Base-by-base conservation (phyloP, 2,797 vertebrate genomes). In the Zenarchopterus dispar region DNA sequence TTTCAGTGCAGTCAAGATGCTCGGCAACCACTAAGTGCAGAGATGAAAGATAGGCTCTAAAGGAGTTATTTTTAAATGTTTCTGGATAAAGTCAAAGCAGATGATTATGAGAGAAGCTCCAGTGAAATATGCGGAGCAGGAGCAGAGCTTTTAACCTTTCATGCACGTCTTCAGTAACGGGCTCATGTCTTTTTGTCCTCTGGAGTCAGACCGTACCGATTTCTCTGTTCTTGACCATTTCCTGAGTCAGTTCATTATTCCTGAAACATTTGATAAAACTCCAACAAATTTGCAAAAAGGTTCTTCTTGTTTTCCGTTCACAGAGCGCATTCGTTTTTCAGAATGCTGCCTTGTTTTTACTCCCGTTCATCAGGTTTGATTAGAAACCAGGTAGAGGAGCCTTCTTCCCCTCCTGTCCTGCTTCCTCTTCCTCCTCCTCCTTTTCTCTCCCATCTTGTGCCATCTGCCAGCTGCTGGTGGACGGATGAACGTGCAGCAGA, bases 381-480 rank as follows among this genome's bases (percentile, higher is more conserved):
- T 73, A 75, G 28, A 62, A 67, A 59, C 47, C 36, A 60, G 17
- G 62, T 59, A 70, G 31, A 71, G 50, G 47, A 77, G 64, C 52
- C 70, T 84, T 56, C 78, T 75, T 64, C 57, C 76, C 62, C 53
- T 62, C 58, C 67, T 59, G 45, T 36, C 54, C 36, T 16, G 13
- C 44, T 2, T 69, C 62, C 24, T 45, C 52, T 44, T 47, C 71
- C 5, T 69, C 62, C 28, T 42, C 52, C 49, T 47, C 71, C 28
- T 42, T 26, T 41, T 57, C 13, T 39, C 28, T 50, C 24, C 48
- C 8, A 1, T 61, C 69, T 55, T 59, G 31, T 70, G 64, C 77
- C 86, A 88, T 88, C 80, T 89, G 84, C 84, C 88, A 88, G 83
- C 86, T 86, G 83, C 55, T 73, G 58, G 54, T 73, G 58, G 54